A percentile compares a stretch with the other conserved stretches of the same genome.
These are phyloP conservation scores for Sternotherus odoratus DNA, from an alignment of 2,797 vertebrate species.

Conservation along the genomic window DNA sequence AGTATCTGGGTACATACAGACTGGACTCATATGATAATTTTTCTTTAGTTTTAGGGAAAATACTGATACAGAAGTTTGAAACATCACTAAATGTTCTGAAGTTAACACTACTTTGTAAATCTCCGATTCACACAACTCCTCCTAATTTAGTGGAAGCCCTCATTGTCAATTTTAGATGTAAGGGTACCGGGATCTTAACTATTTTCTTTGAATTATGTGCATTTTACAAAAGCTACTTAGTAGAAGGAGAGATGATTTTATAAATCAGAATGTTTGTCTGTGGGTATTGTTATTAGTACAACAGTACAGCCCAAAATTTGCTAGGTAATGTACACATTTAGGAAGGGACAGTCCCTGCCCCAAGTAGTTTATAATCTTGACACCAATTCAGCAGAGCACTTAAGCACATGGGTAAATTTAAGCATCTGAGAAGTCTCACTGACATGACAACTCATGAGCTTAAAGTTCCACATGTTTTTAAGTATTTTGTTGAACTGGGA, in stretches of 20 bases:
- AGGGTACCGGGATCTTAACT: background rate
- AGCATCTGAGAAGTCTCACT: background rate
- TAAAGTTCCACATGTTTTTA: background rate
- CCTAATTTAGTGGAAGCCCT: background rate
- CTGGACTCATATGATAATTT: rapidly evolving
- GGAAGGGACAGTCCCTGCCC: background rate
- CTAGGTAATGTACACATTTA: background rate
- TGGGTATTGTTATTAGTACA: background rate
- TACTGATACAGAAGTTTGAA: background rate
- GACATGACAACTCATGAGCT: conserved; percentile 1
- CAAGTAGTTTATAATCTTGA: background rate
- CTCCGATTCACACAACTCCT: background rate
- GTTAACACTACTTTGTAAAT: background rate
- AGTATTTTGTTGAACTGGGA: background rate
- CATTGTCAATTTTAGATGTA: background rate
- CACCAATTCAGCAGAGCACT: background rate
- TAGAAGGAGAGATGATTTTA: background rate
- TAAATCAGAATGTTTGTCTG: background rate
- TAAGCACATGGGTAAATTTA: background rate
- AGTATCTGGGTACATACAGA: background rate
- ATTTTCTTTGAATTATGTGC: background rate
- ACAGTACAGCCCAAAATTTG: background rate
- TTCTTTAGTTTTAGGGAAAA: background rate
- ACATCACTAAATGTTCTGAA: background rate
- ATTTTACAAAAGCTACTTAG: background rate